These are phyloP conservation scores for Casuarius casuarius DNA, from an alignment of 2,113 vertebrate species.

Conservation along the genomic window DNA sequence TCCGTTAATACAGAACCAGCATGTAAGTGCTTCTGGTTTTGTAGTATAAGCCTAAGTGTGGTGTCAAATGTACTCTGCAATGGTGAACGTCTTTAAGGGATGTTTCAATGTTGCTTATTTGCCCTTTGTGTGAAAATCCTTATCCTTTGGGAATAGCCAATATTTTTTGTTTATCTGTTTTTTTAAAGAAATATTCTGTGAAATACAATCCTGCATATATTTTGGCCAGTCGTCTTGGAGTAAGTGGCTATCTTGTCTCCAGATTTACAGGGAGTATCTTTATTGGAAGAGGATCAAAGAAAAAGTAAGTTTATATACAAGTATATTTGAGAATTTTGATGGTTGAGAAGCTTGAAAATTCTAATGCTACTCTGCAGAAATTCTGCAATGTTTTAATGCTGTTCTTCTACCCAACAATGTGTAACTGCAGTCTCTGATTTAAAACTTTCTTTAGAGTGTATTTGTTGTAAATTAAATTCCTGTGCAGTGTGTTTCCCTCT, in stretches of 20 bases:
- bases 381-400: neutral
- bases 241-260: conserved; percentile 96
- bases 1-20: conserved; percentile 94
- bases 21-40: conserved; percentile 82
- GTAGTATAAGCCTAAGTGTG: neutral
- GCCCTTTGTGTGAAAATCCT: neutral
- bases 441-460: neutral
- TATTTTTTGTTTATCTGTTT: conserved; percentile 70
- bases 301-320: conserved; percentile 84
- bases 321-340: conserved; percentile 23
- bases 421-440: neutral
- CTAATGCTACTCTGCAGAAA: neutral
- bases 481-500: neutral
- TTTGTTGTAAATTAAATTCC: neutral
- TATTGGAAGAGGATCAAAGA: conserved; percentile 95
- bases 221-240: conserved; percentile 93
- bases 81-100: neutral
- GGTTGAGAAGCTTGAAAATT: conserved; percentile 22
- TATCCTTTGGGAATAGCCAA: neutral
- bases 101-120: neutral
- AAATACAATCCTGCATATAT: conserved; percentile 96
- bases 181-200: conserved; percentile 93
- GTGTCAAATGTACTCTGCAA: neutral
- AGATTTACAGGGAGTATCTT: conserved; percentile 98
- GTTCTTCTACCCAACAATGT: neutral